Base-by-base conservation (phyloP, 2,113 vertebrate species). In the Dromas ardeola region DNA sequence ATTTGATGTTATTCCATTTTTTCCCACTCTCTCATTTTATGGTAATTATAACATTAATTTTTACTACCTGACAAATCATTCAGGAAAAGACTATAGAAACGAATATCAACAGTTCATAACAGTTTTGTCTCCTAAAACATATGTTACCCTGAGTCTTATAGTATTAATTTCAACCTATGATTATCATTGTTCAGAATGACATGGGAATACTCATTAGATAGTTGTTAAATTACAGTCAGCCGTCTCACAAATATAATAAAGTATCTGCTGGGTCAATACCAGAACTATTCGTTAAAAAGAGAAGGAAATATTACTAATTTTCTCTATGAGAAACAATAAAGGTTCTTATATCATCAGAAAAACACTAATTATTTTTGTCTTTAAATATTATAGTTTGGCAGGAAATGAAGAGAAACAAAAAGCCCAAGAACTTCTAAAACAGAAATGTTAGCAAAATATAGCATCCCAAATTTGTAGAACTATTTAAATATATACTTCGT, bases 181-280 rank as follows among this genome's bases (percentile, higher is more conserved):
- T 56, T 61, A 70, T 52, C 9, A 50, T 67, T 58, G 20, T 65
- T 93, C 30, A 92, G 20, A 80, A 91, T 72, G 10, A 45, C 56
- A 71, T 36, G 40, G 23, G n/a, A 93, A 80, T 71, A 49, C 11
- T 62, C 55, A 47, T 15, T 83, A 59, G 7, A 27, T 42, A 87
- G 36, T 22, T 85, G 34, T 90, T 82, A 94, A 95, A 90, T 95
- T 77, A 69, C 32, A 92, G 53, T 40, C 53, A 77, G 43, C 9
- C 8, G 70, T 70, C 10, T 83, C 27, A 62, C 14, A 95, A 82
- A 73, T 43, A 7, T 72, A 71, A 56, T 67, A 47, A 86, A 70
- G 5, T 70, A 69, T 36, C 17, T 86, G 19, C 5, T 76, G 70
- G 79, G 73, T 74, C 50, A 52, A 63, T 67, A 92, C 26, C 15